Base-by-base conservation (phyloP, 2,797 vertebrate species). In the Melanogrammus aeglefinus region DNA sequence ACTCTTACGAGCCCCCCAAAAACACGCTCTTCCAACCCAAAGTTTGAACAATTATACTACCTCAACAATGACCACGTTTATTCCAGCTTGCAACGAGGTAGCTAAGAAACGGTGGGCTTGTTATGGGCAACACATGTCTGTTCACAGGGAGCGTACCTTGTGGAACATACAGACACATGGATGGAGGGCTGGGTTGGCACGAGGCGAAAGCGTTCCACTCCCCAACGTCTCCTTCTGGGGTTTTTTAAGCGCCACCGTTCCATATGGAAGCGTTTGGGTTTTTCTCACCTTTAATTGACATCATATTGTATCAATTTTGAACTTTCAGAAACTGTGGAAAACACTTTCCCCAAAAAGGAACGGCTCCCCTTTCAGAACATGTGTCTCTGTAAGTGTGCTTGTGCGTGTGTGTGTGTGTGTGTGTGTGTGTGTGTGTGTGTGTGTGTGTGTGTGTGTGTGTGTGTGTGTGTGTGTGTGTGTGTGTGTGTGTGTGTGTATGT, bases 251-350 rank as follows among this genome's bases (percentile, higher is more conserved):
- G 33, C 82, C 79, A 88, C 80, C 78, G 83, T 83, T 78, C 79
- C 94, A 94, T 92, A 91, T 92, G 93, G 93, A 93, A 93, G 90
- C 72, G 80, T 80, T 94, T 91, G 91, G 91, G 39, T 88, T 93
- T 92, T 93, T 94, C 92, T 94, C 92, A 94, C 94, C 93, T 95
- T 93, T 93, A 92, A 94, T 94, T 91, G 91, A 94, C 93, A 91
- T 94, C 92, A 92, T 78, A 91, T 87, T 90, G 91, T 78, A 81
- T 77, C 74, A 86, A 83, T 39, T 39, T 82, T 90, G 87, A 90
- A 93, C 91, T 93, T 87, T 85, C 82, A 92, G 85, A 88, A 81
- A 78, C 78, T 39, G 82, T 77, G 84, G 89, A 89, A 87, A 93
- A 93, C 90, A 92, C 88, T 83, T 82, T 76, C 81, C 81, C 79